Evolutionary conservation across 2,888 invertebrate species (phyloP).

Genomic region (Tetheella fluctuosa): DNA sequence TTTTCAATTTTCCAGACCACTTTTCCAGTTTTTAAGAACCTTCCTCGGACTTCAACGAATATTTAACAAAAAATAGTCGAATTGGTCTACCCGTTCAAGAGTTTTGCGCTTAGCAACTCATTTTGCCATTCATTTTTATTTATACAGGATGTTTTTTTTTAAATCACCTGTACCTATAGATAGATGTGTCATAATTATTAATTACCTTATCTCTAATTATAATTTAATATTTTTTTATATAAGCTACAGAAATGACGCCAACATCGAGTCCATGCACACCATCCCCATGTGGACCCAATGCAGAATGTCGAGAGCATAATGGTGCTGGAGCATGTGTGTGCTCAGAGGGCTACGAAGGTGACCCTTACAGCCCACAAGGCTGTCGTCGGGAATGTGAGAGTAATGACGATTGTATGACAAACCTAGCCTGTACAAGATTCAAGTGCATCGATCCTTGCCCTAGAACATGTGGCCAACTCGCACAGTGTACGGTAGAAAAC

Average conservation of each 20-base stretch:
- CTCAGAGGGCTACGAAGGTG: conserved; percentile 90
- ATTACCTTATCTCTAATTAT: conserved; percentile 16
- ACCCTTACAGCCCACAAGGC: conserved; percentile 89
- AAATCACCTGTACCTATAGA: too few species aligned
- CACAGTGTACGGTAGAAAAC: conserved; percentile 90
- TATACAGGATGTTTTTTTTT: too few species aligned
- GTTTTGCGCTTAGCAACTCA: too few species aligned
- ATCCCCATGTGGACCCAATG: conserved; percentile 93
- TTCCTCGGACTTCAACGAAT: too few species aligned
- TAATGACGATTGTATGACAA: conserved; percentile 89
- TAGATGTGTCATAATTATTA: too few species aligned
- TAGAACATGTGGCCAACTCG: conserved; percentile 91
- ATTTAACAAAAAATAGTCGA: too few species aligned
- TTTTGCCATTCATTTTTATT: too few species aligned
- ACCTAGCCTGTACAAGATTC: conserved; percentile 90
- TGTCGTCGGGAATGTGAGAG: conserved; percentile 91
- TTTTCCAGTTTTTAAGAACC: too few species aligned
- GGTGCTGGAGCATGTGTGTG: conserved; percentile 94
- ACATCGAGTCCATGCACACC: conserved; percentile 91
- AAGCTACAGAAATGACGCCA: conserved; percentile 86
- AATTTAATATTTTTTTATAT: conserved; percentile 47
- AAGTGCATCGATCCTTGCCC: conserved; percentile 94
- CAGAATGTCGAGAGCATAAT: conserved; percentile 92
- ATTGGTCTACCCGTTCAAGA: too few species aligned
- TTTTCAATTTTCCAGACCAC: too few species aligned